phyloP scores from a whole-genome alignment of 2,888 invertebrate genomes.

The Hypolimnas misippus region DNA sequence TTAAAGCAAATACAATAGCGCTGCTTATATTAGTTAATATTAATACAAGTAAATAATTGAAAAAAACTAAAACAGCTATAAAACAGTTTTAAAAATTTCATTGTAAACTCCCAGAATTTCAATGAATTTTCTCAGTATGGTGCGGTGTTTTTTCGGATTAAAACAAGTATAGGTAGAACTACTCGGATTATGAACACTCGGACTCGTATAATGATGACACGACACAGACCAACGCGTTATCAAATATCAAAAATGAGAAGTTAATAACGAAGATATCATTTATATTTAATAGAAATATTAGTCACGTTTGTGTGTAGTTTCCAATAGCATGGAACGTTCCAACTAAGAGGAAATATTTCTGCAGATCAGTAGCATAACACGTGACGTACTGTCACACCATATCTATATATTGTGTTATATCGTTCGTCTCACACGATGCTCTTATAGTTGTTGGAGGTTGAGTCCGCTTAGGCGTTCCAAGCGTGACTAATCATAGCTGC shows the following conservation, averaged over 20 bases:
- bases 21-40: too few relatives aligned
- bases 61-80: too few relatives aligned
- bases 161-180: too few relatives aligned
- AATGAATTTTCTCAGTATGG: too few relatives aligned
- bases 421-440: slow-evolving; percentile 38
- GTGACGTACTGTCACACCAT: slow-evolving; percentile 8
- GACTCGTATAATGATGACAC: too few relatives aligned
- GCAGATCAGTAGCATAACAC: slow-evolving; percentile 12
- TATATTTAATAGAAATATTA: background rate
- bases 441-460: slow-evolving; percentile 61
- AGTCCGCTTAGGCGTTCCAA: slow-evolving; percentile 69
- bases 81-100: background rate
- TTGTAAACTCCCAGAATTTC: too few relatives aligned
- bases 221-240: background rate
- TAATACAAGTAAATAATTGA: too few relatives aligned
- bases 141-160: too few relatives aligned
- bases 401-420: slow-evolving; percentile 20
- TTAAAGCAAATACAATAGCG: too few relatives aligned
- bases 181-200: too few relatives aligned
- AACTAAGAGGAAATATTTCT: slow-evolving; percentile 21
- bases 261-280: background rate
- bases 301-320: slow-evolving; percentile 12
- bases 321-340: slow-evolving; percentile 10
- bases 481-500: slow-evolving; percentile 72
- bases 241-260: background rate